Percentiles rank a stretch among this genome's conserved stretches.
Conservation (phyloP, 2,113 vertebrate species). For the Propithecus coquereli region DNA sequence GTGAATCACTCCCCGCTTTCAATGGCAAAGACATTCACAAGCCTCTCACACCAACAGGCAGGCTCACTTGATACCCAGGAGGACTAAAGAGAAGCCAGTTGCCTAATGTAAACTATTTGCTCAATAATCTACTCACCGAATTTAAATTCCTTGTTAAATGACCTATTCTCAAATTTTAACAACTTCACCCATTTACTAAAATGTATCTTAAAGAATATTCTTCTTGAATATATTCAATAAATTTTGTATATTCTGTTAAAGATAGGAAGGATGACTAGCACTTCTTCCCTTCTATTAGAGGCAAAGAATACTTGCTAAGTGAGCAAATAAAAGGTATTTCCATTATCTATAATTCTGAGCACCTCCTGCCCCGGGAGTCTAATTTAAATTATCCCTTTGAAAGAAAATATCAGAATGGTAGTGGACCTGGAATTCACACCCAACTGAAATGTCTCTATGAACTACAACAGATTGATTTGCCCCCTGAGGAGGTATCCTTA, state of each 20-base stretch:
- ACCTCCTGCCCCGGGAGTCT: not conserved
- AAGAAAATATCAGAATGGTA: constrained; percentile 8
- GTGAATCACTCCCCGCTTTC: not conserved
- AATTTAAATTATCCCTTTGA: constrained; percentile 45
- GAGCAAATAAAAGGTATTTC: constrained; percentile 12
- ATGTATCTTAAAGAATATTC: not conserved
- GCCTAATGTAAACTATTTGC: not conserved
- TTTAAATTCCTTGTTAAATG: constrained; percentile 15
- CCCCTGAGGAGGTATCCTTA: not conserved
- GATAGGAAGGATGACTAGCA: not conserved
- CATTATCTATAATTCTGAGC: constrained; percentile 11
- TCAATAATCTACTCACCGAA: not conserved
- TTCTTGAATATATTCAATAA: constrained; percentile 4
- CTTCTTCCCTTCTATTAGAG: not conserved
- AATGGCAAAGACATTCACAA: not conserved
- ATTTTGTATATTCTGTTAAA: not conserved
- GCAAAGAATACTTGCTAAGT: not conserved
- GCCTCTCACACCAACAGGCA: not conserved
- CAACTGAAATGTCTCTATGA: constrained; percentile 21
- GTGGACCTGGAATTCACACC: not conserved
- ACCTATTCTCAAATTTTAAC: not conserved
- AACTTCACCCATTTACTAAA: not conserved
- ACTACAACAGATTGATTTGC: not conserved
- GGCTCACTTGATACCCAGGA: not conserved
- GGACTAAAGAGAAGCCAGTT: not conserved